Percentiles rank a stretch among this genome's conserved stretches.
Conservation (phyloP, 1,140 invertebrate genomes). For the Muscidifurax raptorellus region DNA sequence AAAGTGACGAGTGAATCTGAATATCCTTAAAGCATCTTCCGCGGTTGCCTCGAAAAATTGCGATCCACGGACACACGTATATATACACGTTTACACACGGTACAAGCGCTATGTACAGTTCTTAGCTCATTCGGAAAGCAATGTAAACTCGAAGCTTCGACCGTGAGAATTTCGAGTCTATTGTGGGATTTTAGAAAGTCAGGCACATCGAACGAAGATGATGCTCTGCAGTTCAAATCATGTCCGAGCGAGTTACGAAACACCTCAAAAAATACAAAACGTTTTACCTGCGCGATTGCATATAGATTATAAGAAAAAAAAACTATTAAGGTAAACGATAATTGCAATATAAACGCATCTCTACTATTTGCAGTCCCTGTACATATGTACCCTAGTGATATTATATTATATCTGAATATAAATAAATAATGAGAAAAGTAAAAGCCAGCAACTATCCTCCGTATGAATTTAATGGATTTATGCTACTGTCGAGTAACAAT, state of each 20-base stretch:
- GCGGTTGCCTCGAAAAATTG: slow-evolving; percentile 29
- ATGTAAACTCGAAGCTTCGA: slow-evolving; percentile 8
- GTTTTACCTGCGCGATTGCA: slow-evolving; percentile 40
- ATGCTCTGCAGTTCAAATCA: slow-evolving; percentile 16
- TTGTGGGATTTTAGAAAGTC: background rate
- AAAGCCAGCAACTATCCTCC: slow-evolving; percentile 66
- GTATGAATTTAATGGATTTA: slow-evolving; percentile 63
- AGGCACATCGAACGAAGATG: slow-evolving; percentile 24
- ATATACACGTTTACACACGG: background rate
- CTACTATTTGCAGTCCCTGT: slow-evolving; percentile 67
- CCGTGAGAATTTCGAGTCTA: background rate
- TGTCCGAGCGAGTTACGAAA: slow-evolving; percentile 26
- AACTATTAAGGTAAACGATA: slow-evolving; percentile 44
- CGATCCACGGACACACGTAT: slow-evolving; percentile 8
- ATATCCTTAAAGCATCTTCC: slow-evolving; percentile 31
- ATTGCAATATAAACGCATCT: slow-evolving; percentile 52
- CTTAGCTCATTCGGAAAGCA: slow-evolving; percentile 24
- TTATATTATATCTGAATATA: slow-evolving; percentile 70
- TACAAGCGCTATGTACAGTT: slow-evolving; percentile 28
- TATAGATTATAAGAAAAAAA: slow-evolving; percentile 43
- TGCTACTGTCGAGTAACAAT: slow-evolving; percentile 54
- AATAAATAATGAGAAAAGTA: slow-evolving; percentile 66
- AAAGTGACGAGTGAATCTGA: background rate
- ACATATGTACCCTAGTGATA: slow-evolving; percentile 76
- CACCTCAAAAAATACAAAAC: slow-evolving; percentile 4